Percentiles rank a stretch among this genome's conserved stretches.
phyloP scores from a whole-genome alignment of 2,888 invertebrate species.

The Julus scandinavius region DNA sequence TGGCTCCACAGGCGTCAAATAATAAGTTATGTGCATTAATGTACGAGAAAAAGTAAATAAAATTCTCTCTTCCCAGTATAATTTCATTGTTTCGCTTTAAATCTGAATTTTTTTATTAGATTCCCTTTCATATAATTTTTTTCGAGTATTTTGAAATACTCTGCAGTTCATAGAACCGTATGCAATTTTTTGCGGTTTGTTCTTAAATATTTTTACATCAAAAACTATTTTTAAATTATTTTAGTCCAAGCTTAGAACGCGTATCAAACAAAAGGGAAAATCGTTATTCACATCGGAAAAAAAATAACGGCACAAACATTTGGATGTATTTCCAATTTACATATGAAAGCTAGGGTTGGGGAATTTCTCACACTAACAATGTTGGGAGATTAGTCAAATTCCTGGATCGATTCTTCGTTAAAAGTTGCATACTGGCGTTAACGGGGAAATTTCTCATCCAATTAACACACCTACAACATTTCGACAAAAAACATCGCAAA shows the following conservation, averaged over 20 bases:
- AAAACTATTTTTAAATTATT: neutral
- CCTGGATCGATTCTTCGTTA: neutral
- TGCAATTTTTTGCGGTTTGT: neutral
- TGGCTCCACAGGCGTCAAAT: conserved; percentile 10
- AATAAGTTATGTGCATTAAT: neutral
- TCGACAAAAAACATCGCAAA: neutral
- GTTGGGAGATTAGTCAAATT: neutral
- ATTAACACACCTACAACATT: conserved; percentile 35
- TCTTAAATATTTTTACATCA: neutral
- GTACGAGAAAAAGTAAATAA: neutral
- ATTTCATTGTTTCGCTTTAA: conserved; percentile 18
- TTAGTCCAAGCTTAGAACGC: neutral
- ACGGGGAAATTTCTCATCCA: neutral
- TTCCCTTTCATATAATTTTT: neutral
- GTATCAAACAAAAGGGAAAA: neutral
- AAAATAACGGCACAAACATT: neutral
- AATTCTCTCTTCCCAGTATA: conserved; percentile 17
- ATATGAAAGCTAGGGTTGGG: neutral
- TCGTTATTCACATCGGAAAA: neutral
- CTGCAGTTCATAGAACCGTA: neutral
- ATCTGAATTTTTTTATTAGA: neutral
- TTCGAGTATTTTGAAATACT: neutral
- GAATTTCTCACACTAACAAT: neutral
- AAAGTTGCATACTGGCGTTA: neutral
- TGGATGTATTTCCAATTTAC: neutral